Conservation (phyloP, 2,888 invertebrate genomes). For the Synergus umbraculus region DNA sequence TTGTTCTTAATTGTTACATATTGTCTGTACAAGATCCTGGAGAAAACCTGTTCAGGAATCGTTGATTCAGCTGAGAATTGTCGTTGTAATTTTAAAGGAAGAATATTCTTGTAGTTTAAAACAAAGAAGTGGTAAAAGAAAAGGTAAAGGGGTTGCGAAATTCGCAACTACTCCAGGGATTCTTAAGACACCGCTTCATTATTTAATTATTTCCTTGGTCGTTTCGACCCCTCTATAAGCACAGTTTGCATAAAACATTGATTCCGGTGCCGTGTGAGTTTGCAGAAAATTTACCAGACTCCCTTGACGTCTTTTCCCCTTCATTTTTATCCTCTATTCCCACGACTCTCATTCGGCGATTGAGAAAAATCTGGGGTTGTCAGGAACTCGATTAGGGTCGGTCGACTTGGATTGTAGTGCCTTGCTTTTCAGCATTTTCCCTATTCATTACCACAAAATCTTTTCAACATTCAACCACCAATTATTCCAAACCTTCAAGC, state of each 20-base stretch:
- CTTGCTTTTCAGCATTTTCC: background rate
- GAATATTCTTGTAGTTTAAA: background rate
- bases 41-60: no score
- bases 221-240: constrained; percentile 18
- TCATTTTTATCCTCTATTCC: background rate
- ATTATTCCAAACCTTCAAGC: background rate
- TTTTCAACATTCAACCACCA: background rate
- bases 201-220: constrained; percentile 21
- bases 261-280: constrained; percentile 22
- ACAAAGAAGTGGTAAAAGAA: background rate
- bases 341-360: constrained; percentile 19
- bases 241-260: constrained; percentile 34
- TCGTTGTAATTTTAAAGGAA: background rate
- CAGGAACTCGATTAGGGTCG: constrained; percentile 20
- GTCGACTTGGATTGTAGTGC: background rate
- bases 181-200: constrained; percentile 28
- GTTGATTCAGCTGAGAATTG: background rate
- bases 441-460: constrained; percentile 15
- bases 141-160: constrained; percentile 3
- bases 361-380: constrained; percentile 31
- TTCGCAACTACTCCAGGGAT: constrained; percentile 5
- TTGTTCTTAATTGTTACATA: no score
- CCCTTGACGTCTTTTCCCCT: constrained; percentile 7
- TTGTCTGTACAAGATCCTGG: no score
- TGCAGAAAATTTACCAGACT: constrained; percentile 27